Base-by-base conservation (phyloP, 2,113 vertebrate genomes). In the Zosterops hypoxanthus region DNA sequence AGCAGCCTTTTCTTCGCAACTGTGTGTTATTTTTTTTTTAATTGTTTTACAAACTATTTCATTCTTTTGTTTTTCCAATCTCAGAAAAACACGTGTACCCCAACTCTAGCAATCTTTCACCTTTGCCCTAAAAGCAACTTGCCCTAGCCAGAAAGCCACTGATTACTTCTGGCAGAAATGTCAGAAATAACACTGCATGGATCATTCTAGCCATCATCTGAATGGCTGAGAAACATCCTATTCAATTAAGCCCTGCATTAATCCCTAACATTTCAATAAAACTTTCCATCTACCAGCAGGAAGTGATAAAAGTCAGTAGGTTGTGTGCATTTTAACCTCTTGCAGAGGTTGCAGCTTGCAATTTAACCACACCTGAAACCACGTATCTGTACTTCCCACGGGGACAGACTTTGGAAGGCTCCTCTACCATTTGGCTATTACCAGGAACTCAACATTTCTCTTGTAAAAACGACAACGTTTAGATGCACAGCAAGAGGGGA, bases 181-280 rank as follows among this genome's bases (percentile, higher is more conserved):
- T 49, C 80, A 90, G 63, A 65, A 91, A 57, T 69, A 95, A 66
- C 71, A 90, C 73, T 20, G 55, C 55, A 42, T 8, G 61, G 66
- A 82, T 82, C 91, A 83, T 73, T 95, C 73, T 50, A 94, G 81
- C 57, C 85, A 95, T 36, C 57, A 39, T 44, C 82, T 61, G 8
- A 90, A 75, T 34, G 90, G 82, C 73, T 95, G 86, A 94, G 96
- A 93, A 96, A 96, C 95, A 97, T 98, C 97, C 97, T 97, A 88
- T 94, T 96, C 92, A 98, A 97, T 97, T 94, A 95, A 84, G 97
- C 69, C 93, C 92, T 90, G 87, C 87, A 97, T 96, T 92, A 96
- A 95, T 95, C 88, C 91, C 90, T 88, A 65, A 82, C 59, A 65
- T 92, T 95, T 69, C 88, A 97, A 92, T 85, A 94, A 82, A 56